Evolutionary conservation across 1,140 invertebrate genomes (phyloP).

Genomic region (Halesus radiatus): DNA sequence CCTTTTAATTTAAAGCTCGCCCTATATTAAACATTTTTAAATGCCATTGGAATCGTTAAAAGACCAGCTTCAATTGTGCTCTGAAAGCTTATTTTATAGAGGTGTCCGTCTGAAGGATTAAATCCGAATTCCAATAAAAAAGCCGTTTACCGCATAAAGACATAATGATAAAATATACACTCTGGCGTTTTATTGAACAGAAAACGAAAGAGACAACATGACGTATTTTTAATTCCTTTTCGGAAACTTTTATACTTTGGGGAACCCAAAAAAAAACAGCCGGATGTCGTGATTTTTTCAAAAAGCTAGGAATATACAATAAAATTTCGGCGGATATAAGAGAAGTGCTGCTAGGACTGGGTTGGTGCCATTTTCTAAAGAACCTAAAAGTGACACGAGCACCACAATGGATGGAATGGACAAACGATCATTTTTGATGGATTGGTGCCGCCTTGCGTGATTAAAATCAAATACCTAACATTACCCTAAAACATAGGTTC

Average conservation of each 20-base stretch:
- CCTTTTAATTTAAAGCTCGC: conserved; percentile 16
- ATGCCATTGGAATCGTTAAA: conserved; percentile 21
- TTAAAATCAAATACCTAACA: too few relatives aligned
- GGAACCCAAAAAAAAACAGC: not conserved
- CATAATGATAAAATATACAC: not conserved
- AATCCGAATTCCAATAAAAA: conserved; percentile 14
- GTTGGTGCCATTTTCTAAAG: not conserved
- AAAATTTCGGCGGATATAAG: conserved; percentile 49
- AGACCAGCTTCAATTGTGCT: conserved; percentile 11
- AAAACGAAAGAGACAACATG: not conserved
- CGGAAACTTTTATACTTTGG: not conserved
- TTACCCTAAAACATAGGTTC: too few relatives aligned
- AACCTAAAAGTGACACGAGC: not conserved
- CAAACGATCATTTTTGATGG: conserved; percentile 52
- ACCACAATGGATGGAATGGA: conserved; percentile 41
- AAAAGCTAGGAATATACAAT: conserved; percentile 30
- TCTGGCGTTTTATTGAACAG: not conserved
- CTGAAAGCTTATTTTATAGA: conserved; percentile 36
- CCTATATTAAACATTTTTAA: not conserved
- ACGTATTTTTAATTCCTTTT: conserved; percentile 10
- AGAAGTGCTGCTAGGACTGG: not conserved
- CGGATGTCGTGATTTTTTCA: conserved; percentile 35
- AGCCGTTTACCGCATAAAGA: conserved; percentile 5
- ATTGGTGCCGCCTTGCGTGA: not conserved
- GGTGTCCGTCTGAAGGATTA: conserved; percentile 32